These are phyloP conservation scores for Steinernema carpocapsae DNA, from an alignment of 2,888 invertebrate species.

Conservation along the genomic window DNA sequence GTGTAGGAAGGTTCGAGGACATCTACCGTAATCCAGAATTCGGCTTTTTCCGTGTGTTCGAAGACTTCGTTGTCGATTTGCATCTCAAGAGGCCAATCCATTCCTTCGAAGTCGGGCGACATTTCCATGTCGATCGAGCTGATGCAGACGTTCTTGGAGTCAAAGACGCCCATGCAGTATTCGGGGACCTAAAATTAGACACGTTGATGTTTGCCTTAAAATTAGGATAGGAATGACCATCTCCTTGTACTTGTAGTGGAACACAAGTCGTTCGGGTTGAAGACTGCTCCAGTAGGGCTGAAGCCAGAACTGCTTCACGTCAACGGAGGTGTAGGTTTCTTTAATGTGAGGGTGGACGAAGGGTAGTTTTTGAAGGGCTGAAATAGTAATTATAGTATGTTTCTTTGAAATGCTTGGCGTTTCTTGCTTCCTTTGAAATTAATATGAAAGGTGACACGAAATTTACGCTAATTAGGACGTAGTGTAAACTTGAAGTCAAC, in stretches of 20 bases:
- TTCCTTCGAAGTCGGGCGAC: slow-evolving; percentile 8
- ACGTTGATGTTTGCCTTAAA: not conserved
- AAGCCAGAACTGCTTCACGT: slow-evolving; percentile 19
- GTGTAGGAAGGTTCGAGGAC: slow-evolving; percentile 10
- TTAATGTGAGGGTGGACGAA: not conserved
- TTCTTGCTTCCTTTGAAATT: too few relatives aligned
- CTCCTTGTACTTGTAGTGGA: slow-evolving; percentile 24
- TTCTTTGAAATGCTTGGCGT: too few relatives aligned
- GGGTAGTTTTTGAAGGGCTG: slow-evolving; percentile 3
- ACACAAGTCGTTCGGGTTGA: slow-evolving; percentile 7
- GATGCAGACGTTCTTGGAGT: slow-evolving; percentile 13
- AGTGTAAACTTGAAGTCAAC: too few relatives aligned
- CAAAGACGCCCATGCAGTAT: slow-evolving; percentile 5
- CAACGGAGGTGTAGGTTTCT: slow-evolving; percentile 11
- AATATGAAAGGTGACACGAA: too few relatives aligned
- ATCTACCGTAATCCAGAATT: slow-evolving; percentile 27
- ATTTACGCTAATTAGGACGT: too few relatives aligned
- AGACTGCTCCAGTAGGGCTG: slow-evolving; percentile 13
- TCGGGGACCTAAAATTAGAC: not conserved
- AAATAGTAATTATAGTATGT: too few relatives aligned
- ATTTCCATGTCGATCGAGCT: slow-evolving; percentile 27
- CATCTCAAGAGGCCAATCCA: not conserved
- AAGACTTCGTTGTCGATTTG: slow-evolving; percentile 27
- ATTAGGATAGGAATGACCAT: not conserved
- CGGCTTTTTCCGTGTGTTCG: slow-evolving; percentile 6